Evolutionary conservation across 2,888 invertebrate species (phyloP).

Genomic region (Saturnia japonica): DNA sequence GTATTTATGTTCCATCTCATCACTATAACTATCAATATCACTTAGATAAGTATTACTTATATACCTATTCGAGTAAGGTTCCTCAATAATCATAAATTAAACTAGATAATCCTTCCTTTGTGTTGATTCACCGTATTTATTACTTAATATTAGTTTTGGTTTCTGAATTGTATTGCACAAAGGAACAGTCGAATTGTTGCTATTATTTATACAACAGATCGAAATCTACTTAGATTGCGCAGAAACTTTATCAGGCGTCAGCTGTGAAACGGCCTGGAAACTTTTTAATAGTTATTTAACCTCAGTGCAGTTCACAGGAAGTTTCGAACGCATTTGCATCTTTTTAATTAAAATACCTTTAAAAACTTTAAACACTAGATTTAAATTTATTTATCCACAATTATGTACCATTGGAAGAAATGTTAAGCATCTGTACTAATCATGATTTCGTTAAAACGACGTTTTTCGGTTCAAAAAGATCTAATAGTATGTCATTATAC

Average conservation of each 20-base stretch:
- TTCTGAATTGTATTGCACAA: slow-evolving; percentile 67
- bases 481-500: not conserved
- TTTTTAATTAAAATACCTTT: not conserved
- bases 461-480: not conserved
- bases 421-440: not conserved
- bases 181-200: slow-evolving; percentile 58
- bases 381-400: not conserved
- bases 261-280: slow-evolving; percentile 5
- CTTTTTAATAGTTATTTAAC: slow-evolving; percentile 10
- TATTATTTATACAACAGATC: slow-evolving; percentile 52
- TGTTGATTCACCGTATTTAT: slow-evolving; percentile 75
- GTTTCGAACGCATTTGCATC: slow-evolving; percentile 8
- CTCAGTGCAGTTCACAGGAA: not conserved
- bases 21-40: not conserved
- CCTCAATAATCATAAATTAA: slow-evolving; percentile 75
- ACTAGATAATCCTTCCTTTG: slow-evolving; percentile 77
- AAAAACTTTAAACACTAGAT: not conserved
- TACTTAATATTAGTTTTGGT: slow-evolving; percentile 79
- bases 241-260: slow-evolving; percentile 4
- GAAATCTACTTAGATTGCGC: slow-evolving; percentile 12
- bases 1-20: too few species aligned
- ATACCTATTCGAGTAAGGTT: slow-evolving; percentile 34
- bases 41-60: slow-evolving; percentile 22
- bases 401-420: not conserved
- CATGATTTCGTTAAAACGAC: not conserved